Evolutionary conservation across 2,888 invertebrate species (phyloP), one percentile per base, ranked within the genome.

Genomic region (Rapana venosa): DNA sequence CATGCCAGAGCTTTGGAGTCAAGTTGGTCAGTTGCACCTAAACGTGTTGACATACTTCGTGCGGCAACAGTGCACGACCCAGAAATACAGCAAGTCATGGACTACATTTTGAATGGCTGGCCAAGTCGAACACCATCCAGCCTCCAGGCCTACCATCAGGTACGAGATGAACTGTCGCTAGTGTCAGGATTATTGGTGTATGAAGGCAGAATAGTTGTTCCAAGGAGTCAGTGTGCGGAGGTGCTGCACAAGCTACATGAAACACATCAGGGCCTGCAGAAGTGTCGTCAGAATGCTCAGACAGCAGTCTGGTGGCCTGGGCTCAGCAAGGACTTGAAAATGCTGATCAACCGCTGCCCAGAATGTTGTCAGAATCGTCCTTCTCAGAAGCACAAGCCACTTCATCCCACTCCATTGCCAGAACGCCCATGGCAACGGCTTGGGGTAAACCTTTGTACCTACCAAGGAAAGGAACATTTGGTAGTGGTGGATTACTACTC

Each of bases 401-500:
- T 89, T 2, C 36, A 17, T n/a, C 89, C 84, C 4, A 30, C 89
- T 30, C 20, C 35, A 2, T 74, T 85, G 26, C 89, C 88, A 36
- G 70, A 89, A 30, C 30, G 74, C 8, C 85, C 74, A 20, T 89
- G 86, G 77, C 86, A 89, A 35, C 36, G 58, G 17, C 26, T 89
- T 32, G 86, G 89, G 0, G 89, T n/a, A n/a, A 77, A 89, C 58
- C 74, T 89, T 47, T 89, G 89, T 77, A 17, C 85, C 17, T n/a
- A 70, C 58, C 11, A 85, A 2, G 35, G 32, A 0, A 61, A 36
- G 47, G 77, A 89, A 36, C 74, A 85, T 47, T 77, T 89, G 20
- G 86, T 89, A 20, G 77, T 86, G 6, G 32, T 74, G 20, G 89
- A 86, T 47, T 77, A 89, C 66, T 86, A 89, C 47, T 86, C 89